These are phyloP conservation scores for Cataglyphis altisquamis DNA, from an alignment of 2,888 invertebrate genomes.

Conservation along the genomic window DNA sequence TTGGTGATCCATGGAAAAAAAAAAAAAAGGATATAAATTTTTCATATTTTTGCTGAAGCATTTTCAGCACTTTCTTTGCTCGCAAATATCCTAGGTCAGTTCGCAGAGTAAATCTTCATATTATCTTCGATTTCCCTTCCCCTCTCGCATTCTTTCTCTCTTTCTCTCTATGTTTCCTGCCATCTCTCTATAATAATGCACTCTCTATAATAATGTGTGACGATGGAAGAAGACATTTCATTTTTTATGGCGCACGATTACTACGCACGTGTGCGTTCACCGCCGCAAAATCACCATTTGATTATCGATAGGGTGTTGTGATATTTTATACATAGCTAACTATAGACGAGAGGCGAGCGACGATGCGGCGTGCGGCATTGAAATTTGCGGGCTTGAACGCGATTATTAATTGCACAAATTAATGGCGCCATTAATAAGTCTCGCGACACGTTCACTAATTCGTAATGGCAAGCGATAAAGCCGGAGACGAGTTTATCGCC, in stretches of 20 bases:
- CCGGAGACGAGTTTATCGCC: background rate
- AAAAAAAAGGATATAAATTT: conserved; percentile 1
- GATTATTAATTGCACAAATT: conserved; percentile 42
- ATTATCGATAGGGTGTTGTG: conserved; percentile 37
- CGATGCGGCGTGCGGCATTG: conserved; percentile 26
- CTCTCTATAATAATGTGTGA: conserved; percentile 16
- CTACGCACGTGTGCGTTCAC: conserved; percentile 37
- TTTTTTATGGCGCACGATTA: conserved; percentile 37
- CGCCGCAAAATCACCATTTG: conserved; percentile 32
- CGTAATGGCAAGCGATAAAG: background rate
- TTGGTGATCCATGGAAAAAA: background rate
- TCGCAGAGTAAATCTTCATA: conserved; percentile 8
- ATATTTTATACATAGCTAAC: conserved; percentile 46
- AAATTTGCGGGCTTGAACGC: conserved; percentile 30
- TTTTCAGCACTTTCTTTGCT: conserved; percentile 19
- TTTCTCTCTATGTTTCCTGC: background rate
- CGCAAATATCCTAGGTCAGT: conserved; percentile 21
- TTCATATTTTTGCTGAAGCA: conserved; percentile 30
- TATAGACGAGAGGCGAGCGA: conserved; percentile 24
- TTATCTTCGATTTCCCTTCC: conserved; percentile 8
- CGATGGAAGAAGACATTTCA: conserved; percentile 22
- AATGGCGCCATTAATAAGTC: conserved; percentile 34
- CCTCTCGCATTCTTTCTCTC: background rate
- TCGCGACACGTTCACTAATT: conserved; percentile 7
- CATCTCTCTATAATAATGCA: conserved; percentile 23